Base-by-base conservation (phyloP, 1,140 invertebrate species). In the Conus betulinus region DNA sequence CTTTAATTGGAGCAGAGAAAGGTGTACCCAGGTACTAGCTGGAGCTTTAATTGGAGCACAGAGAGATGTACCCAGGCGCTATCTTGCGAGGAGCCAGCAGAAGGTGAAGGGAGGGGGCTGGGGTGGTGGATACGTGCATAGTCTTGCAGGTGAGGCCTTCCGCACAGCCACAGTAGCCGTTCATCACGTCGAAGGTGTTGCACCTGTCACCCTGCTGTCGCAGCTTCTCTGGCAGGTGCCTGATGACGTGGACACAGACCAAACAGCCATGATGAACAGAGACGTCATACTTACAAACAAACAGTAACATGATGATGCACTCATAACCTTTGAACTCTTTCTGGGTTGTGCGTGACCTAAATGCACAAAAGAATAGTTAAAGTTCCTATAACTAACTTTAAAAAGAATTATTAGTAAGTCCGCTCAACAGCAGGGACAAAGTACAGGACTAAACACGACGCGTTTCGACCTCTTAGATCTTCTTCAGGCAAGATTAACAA, bases 131-230 rank as follows among this genome's bases (percentile, higher is more conserved):
- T 0, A 85, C 63, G 23, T 85, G 84, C 11, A 85, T 67, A 6
- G 84, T 76, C 39, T 53, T 82, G 39, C 84, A 85, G 8, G 84
- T 71, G 27, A 85, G 51, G 13, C 84, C 84, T 20, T 76, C 25
- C 3, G 60, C 84, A 76, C 84, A 85, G 84, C 84, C 63, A 52
- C 84, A 85, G 84, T 74, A 85, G 51, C 84, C 84, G 71, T 85
- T 85, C 60, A 85, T 60, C 39, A 85, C 84, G 8, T 85, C 84
- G 84, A 74, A 85, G 67, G 63, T 53, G 13, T 53, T 74, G 39
- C 84, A 85, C 27, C 15, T 6, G 8, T 74, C 63, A 20, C 84
- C 84, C 52, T 85, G 25, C n/a, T 85, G 60, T 5, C 63, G 27
- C 27, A 52, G 71, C 39, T 71, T 67, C 51, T 71, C 51, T 71